Percentiles rank a stretch among this genome's conserved stretches.
phyloP scores from a whole-genome alignment of 2,888 invertebrate species.

The Heliconius sara region DNA sequence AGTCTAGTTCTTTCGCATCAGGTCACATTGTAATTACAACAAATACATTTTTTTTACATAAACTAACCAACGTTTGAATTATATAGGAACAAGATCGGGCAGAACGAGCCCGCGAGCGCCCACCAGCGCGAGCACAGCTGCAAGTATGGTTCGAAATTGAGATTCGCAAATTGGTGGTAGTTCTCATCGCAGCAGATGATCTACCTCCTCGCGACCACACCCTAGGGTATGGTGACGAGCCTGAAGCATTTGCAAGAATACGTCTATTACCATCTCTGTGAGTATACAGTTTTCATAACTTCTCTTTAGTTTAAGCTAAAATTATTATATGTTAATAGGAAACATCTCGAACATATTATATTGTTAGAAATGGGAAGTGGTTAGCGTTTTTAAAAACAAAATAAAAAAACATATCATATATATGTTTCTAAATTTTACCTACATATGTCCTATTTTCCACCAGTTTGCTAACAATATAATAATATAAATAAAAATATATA shows the following conservation, averaged over 20 bases:
- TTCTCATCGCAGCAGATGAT: conserved; percentile 93
- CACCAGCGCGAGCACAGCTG: conserved; percentile 91
- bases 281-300: conserved; percentile 61
- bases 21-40: conserved; percentile 14
- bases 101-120: conserved; percentile 85
- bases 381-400: too few relatives aligned
- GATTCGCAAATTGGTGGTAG: conserved; percentile 91
- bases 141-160: conserved; percentile 95
- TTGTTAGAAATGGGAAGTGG: too few relatives aligned
- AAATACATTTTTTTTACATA: background rate
- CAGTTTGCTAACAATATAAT: too few relatives aligned
- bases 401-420: too few relatives aligned
- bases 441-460: too few relatives aligned
- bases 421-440: too few relatives aligned
- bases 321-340: background rate
- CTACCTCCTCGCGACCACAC: conserved; percentile 91
- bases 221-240: conserved; percentile 89
- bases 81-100: conserved; percentile 78
- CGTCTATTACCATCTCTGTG: conserved; percentile 91
- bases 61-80: conserved; percentile 33
- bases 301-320: background rate
- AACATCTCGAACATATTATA: too few relatives aligned
- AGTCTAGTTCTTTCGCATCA: background rate
- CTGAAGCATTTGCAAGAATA: conserved; percentile 93
- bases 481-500: too few relatives aligned